Conservation (phyloP, 2,797 vertebrate genomes). For the Megaceryle alcyon region DNA sequence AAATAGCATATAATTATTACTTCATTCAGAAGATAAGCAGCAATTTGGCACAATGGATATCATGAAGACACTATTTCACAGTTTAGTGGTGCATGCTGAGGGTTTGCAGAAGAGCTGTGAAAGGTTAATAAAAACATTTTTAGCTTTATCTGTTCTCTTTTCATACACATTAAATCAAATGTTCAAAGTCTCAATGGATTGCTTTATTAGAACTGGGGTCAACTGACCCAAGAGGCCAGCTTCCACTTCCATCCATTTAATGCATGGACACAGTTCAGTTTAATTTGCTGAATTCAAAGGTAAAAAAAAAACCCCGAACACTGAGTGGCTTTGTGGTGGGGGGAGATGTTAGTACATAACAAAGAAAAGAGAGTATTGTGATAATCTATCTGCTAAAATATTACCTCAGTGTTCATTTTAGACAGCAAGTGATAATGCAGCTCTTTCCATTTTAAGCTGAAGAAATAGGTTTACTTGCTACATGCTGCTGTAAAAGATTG, state of each 20-base stretch:
- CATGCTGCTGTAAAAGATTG: not conserved
- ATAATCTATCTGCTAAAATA: conserved; percentile 47
- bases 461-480: not conserved
- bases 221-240: conserved; percentile 73
- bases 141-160: conserved; percentile 79
- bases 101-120: conserved; percentile 78
- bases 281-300: conserved; percentile 77
- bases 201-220: conserved; percentile 77
- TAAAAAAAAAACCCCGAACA: not conserved
- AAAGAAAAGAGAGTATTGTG: conserved; percentile 28
- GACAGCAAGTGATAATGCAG: not conserved
- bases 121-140: conserved; percentile 90
- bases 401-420: not conserved
- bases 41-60: conserved; percentile 70
- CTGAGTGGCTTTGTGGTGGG: not conserved
- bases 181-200: conserved; percentile 77
- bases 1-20: conserved; percentile 55
- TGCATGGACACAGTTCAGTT: conserved; percentile 72
- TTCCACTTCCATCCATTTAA: conserved; percentile 79
- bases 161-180: conserved; percentile 82
- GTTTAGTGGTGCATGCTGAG: conserved; percentile 86
- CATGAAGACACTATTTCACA: conserved; percentile 86
- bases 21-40: conserved; percentile 61
- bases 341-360: conserved; percentile 21
- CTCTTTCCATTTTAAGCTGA: conserved; percentile 9